These are phyloP conservation scores for Chrysolina oricalcia DNA, from an alignment of 2,888 invertebrate species.

Conservation along the genomic window DNA sequence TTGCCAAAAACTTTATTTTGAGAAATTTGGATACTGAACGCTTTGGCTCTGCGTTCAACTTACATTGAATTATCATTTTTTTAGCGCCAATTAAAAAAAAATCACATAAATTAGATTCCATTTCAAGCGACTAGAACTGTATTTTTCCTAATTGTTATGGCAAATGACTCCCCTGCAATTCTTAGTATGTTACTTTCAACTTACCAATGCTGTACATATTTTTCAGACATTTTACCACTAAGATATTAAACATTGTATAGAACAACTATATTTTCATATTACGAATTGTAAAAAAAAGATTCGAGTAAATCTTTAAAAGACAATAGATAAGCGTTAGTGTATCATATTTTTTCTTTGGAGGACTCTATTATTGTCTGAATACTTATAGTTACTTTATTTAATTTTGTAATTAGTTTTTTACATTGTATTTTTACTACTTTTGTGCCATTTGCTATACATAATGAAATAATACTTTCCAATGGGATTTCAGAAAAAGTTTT, in stretches of 20 bases:
- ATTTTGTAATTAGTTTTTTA: constrained; percentile 50
- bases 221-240: constrained; percentile 52
- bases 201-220: constrained; percentile 43
- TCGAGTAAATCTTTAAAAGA: constrained; percentile 57
- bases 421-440: constrained; percentile 58
- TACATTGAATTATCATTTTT: too few species aligned
- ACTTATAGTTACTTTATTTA: constrained; percentile 56
- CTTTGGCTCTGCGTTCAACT: too few species aligned
- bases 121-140: too few species aligned
- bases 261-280: constrained; percentile 60
- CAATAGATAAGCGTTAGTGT: constrained; percentile 62
- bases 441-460: constrained; percentile 62
- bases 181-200: constrained; percentile 2
- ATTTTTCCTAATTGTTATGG: neutral
- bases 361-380: constrained; percentile 59
- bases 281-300: constrained; percentile 38
- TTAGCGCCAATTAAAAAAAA: too few species aligned
- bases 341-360: constrained; percentile 52
- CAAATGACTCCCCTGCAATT: neutral
- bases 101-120: too few species aligned
- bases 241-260: constrained; percentile 55
- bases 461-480: constrained; percentile 27
- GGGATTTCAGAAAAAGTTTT: constrained; percentile 1
- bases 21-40: too few species aligned
- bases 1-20: too few species aligned